Conservation (phyloP, 2,888 invertebrate species). For the Cotesia congregata region DNA sequence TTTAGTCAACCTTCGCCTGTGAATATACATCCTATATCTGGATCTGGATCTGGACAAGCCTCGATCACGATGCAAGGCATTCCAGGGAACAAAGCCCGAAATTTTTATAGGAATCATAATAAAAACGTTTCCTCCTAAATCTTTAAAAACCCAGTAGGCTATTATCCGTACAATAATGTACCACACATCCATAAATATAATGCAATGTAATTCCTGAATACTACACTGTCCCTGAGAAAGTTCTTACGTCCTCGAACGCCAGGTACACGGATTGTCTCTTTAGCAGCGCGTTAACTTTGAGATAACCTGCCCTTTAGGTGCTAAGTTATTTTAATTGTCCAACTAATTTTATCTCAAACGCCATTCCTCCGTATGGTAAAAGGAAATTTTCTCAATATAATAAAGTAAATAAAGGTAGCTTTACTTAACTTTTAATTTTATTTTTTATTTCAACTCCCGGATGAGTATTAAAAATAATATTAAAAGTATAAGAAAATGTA, state of each 20-base stretch:
- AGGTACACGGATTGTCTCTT: slow-evolving; percentile 34
- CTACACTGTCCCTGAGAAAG: slow-evolving; percentile 25
- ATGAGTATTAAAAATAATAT: neutral
- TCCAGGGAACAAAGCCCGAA: neutral
- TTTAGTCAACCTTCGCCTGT: neutral
- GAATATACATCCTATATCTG: no score
- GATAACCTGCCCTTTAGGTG: slow-evolving; percentile 8
- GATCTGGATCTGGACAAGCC: neutral
- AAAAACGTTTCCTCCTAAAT: neutral
- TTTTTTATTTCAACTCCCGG: no score
- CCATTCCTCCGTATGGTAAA: no score
- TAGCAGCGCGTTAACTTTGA: slow-evolving; percentile 19
- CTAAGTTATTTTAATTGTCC: no score
- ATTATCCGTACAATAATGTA: no score
- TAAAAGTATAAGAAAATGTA: neutral
- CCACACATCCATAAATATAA: no score
- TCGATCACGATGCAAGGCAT: neutral
- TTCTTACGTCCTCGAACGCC: slow-evolving; percentile 9
- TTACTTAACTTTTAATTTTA: no score
- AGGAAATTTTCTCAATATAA: no score
- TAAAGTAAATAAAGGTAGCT: no score
- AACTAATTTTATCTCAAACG: no score
- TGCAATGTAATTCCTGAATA: neutral
- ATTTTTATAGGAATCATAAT: neutral
- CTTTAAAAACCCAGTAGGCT: neutral